Evolutionary conservation across 2,888 invertebrate genomes (phyloP).

Genomic region (Tethea ocularis): DNA sequence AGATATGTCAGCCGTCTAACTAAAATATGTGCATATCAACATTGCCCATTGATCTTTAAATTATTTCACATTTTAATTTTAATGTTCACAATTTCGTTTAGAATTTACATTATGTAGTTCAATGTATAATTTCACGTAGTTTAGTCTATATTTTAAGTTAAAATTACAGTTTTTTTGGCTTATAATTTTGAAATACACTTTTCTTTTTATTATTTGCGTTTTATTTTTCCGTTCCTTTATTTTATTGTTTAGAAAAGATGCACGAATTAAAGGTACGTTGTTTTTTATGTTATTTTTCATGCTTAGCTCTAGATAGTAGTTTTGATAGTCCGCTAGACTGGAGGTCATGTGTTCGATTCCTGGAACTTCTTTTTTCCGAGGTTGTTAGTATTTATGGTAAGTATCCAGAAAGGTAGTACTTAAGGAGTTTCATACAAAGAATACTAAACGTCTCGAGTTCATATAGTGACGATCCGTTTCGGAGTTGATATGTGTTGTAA

Average conservation of each 20-base stretch:
- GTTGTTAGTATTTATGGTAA: too few relatives aligned
- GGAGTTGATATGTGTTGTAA: too few relatives aligned
- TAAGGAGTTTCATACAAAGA: too few relatives aligned
- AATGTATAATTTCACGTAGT: conserved; percentile 23
- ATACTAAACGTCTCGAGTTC: too few relatives aligned
- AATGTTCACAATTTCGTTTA: conserved; percentile 20
- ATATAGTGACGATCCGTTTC: too few relatives aligned
- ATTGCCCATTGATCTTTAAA: too few relatives aligned
- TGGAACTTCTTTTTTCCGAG: too few relatives aligned
- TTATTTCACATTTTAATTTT: too few relatives aligned
- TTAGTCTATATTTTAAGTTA: conserved; percentile 12
- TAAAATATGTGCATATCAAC: too few relatives aligned
- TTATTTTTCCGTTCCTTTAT: conserved; percentile 28
- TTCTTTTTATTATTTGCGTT: conserved; percentile 30
- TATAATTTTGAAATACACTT: conserved; percentile 31
- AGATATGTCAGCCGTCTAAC: too few relatives aligned
- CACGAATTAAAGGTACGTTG: conserved; percentile 8
- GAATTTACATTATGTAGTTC: conserved; percentile 20
- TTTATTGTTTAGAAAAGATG: not conserved
- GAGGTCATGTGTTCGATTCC: too few relatives aligned
- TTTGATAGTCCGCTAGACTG: not conserved
- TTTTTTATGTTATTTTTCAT: conserved; percentile 16
- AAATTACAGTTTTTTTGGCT: conserved; percentile 35
- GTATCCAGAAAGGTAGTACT: too few relatives aligned
- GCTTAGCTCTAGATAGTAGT: not conserved